Evolutionary conservation across 2,888 invertebrate species (phyloP), one percentile per base, ranked within the genome.

Genomic region (Drosophila borborema): DNA sequence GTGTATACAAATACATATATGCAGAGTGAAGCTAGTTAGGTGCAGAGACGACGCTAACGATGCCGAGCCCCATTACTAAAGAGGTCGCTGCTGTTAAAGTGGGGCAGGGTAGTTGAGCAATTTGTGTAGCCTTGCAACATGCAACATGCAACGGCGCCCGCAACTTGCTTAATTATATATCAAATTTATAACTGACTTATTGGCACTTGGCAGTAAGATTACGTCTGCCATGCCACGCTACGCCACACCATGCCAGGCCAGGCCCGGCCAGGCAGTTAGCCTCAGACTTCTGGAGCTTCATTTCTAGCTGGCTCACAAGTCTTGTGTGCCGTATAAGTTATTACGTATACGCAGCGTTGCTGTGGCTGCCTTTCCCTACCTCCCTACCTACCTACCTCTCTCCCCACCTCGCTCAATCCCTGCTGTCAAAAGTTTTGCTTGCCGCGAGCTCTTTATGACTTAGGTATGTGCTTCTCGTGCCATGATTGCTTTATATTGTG

Each of bases 141-240:
- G 67, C 48, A 41, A 18, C 41, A 38, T 36, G 56, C 72, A 64
- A 18, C 56, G 41, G 28, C 59, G 69, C 63, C 67, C 68, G 71
- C 69, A 82, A 72, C 77, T 77, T 84, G 74, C 82, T 84, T 89
- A 89, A 89, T 89, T 85, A 79, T 76, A 89, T 77, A 85, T 87
- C 81, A 90, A 87, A 90, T 90, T 87, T 90, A 90, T 89, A 87
- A 86, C 84, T 82, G 87, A 89, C 90, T 89, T 90, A 90, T 87
- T 86, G 89, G 82, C 90, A 89, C 72, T 88, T 83, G 85, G 89
- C 80, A 81, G 74, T 70, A 68, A 80, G 80, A 84, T 86, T 88
- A 81, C 79, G 88, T 80, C 82, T 69, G 74, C 74, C 64, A 77
- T 59, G 31, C n/a, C 23, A 46, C 18, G 18, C 41, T 6, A 41